Evolutionary conservation across 2,113 vertebrate genomes (phyloP).

Genomic region (human): DNA sequence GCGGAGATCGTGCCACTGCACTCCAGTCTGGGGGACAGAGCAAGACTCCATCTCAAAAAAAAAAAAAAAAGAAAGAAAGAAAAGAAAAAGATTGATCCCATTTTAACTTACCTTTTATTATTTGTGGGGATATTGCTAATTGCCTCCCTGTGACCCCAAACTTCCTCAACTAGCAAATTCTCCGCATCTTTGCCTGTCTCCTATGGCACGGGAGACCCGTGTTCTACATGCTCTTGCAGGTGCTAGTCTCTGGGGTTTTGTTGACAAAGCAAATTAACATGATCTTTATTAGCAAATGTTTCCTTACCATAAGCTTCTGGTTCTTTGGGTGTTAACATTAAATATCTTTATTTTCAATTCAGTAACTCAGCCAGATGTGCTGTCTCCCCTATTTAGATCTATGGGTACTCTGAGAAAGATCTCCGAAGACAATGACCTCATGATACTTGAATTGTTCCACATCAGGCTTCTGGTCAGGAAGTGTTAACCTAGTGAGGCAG

Average conservation of each 20-base stretch:
- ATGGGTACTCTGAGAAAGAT: not conserved
- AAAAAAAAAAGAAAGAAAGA: too few relatives aligned
- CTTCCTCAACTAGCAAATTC: too few relatives aligned
- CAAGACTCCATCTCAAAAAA: too few relatives aligned
- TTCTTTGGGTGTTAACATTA: not conserved
- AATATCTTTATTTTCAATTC: not conserved
- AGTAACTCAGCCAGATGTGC: not conserved
- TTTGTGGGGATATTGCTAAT: not conserved
- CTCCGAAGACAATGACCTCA: not conserved
- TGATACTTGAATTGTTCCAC: not conserved
- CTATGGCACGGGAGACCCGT: too few relatives aligned
- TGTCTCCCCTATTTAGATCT: not conserved
- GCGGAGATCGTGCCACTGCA: too few relatives aligned
- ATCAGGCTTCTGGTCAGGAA: conserved; percentile 26
- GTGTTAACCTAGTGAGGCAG: not conserved
- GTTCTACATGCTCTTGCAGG: not conserved
- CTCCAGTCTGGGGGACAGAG: too few relatives aligned
- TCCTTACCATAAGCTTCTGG: not conserved
- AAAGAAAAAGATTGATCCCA: too few relatives aligned
- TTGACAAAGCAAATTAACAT: not conserved
- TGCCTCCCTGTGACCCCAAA: not conserved
- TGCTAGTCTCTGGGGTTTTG: not conserved
- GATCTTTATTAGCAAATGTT: not conserved
- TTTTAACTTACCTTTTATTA: not conserved
- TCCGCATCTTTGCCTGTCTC: not conserved